Conservation (phyloP, 2,113 vertebrate genomes). For the Orcinus orca region DNA sequence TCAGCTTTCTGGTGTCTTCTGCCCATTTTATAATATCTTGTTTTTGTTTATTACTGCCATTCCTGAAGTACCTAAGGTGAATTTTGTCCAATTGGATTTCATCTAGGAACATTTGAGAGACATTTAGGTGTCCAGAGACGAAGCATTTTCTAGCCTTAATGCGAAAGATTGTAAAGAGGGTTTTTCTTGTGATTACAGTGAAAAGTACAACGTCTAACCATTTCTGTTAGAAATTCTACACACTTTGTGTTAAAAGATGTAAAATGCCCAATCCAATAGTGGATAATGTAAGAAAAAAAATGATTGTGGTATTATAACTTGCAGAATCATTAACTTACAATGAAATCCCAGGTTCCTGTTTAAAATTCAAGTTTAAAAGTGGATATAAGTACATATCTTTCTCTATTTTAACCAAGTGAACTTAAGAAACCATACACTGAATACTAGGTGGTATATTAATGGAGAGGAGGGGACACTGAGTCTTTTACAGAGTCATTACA, state of each 20-base stretch:
- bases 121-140: neutral
- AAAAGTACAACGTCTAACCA: neutral
- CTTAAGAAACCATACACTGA: neutral
- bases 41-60: slow-evolving; percentile 12
- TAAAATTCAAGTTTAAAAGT: neutral
- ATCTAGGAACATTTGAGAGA: slow-evolving; percentile 8
- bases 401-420: neutral
- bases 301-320: neutral
- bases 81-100: neutral
- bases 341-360: neutral
- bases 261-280: neutral
- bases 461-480: neutral
- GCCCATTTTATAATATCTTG: neutral
- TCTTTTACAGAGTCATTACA: neutral
- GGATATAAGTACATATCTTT: neutral
- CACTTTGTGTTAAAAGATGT: neutral
- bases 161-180: neutral
- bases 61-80: neutral
- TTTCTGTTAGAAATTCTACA: neutral
- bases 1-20: neutral
- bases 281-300: neutral
- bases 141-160: slow-evolving; percentile 14
- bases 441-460: neutral
- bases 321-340: neutral
- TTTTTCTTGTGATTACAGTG: neutral